Evolutionary conservation across 35 echinoderm and acorn worm genomes (phyloP), one percentile per base, ranked within the genome.

Genomic region (Acanthaster planci): DNA sequence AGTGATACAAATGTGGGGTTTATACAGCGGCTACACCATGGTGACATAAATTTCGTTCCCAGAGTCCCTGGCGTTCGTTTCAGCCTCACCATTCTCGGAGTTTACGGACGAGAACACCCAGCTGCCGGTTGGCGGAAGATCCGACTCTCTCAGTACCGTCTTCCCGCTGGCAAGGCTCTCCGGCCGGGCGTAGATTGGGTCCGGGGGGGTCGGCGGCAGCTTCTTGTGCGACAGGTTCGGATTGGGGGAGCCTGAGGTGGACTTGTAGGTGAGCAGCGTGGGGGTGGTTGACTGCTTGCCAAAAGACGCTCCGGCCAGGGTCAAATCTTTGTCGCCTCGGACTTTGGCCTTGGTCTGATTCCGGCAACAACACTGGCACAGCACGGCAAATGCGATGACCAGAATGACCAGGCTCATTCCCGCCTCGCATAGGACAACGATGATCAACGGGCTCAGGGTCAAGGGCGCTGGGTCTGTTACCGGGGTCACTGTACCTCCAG

Each of bases 351-450:
- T 72, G 23, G 64, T 72, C 64, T 72, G 64, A 26, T 72, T 72
- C 23, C 64, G 64, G 34, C 64, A 72, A 26, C 64, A 72, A 26
- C 64, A 72, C 64, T 72, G 64, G 64, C 64, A 72, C 64, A 72
- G 29, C 10, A 72, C 64, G 64, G 64, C 64, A 9, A 72, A 72
- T 21, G 64, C 64, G 18, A 72, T 72, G 64, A 72, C 15, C 10
- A 72, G 64, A 4, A 72, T 72, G 19, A 72, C 34, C 26, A 72
- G 64, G 15, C 64, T 72, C 64, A 72, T 72, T 26, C 64, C 64
- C 18, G 64, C 64, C 64, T 72, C 64, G 64, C 64, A 72, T 26
- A 72, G 64, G 30, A 26, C 64, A 21, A 72, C 64, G 23, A 72
- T 72, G 64, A 72, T 72, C 64, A 72, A 7, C 34, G 64, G 64